Evolutionary conservation across 1,140 invertebrate species (phyloP), one percentile per base, ranked within the genome.

Genomic region (Lordiphosa collinella): DNA sequence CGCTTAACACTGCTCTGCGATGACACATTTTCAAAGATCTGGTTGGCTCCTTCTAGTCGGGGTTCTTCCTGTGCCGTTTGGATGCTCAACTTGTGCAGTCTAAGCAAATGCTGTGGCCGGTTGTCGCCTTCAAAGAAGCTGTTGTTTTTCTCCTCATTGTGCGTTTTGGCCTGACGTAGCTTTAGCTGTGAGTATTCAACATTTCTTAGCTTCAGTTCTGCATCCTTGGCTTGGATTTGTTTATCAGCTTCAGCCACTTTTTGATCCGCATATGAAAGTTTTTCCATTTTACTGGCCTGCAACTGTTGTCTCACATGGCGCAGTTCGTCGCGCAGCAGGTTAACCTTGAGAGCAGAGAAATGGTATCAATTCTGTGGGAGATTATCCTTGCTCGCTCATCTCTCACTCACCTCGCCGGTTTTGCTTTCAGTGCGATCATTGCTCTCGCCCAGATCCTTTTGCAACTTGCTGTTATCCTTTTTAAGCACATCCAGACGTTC

Each of bases 321-420:
- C 8, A 88, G 36, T 35, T 88, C 82, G 52, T 85, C 75, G 3
- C 86, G 82, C 1, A 88, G 56, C n/a, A 88, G 18, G n/a, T 55
- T 58, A 1, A 69, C 62, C 82, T 86, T 86, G 12, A 13, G 31
- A 51, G 41, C 0, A 38, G 14, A n/a, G 5, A 25, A 40, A 25
- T 51, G 10, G n/a, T 6, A 22, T 8, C 35, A 29, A 13, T 8
- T 29, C 0, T 10, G 1, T 3, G 2, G n/a, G 4, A 4, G 9
- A 16, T 25, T 13, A 31, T n/a, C 10, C 46, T 32, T 11, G 29
- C 5, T 1, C 10, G 10, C 25, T 6, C 12, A 12, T n/a, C n/a
- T n/a, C n/a, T n/a, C n/a, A 63, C 61, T 29, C n/a, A 87, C 80
- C 69, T 88, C 86, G 10, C 86, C 86, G 34, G 69, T 59, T 16